Evolutionary conservation across 2,797 vertebrate genomes (phyloP).

Genomic region (Paguma larvata): DNA sequence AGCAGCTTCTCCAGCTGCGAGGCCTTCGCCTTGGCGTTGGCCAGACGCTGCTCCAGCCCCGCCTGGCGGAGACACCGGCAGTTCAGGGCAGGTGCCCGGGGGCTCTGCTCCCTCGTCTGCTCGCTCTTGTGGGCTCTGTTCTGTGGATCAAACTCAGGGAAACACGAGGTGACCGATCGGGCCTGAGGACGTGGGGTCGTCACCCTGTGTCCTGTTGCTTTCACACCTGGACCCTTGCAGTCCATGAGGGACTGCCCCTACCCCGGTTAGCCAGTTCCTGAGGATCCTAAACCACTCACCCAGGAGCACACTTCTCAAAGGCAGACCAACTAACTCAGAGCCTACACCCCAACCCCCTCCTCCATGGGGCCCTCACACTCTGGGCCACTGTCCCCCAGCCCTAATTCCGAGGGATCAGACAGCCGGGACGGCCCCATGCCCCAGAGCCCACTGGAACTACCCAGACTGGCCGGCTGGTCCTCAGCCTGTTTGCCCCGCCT

Average conservation of each 20-base stretch:
- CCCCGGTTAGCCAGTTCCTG: not conserved
- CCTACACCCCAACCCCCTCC: not conserved
- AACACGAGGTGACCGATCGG: accelerated
- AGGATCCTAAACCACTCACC: not conserved
- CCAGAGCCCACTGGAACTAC: accelerated
- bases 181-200: accelerated
- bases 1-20: slow-evolving; percentile 86
- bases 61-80: slow-evolving; percentile 62
- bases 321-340: not conserved
- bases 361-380: accelerated
- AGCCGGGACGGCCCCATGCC: too few relatives aligned
- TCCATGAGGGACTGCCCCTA: not conserved
- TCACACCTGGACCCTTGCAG: not conserved
- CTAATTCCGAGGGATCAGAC: not conserved
- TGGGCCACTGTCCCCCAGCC: not conserved
- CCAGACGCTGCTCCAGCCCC: slow-evolving; percentile 85
- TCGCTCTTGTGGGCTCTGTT: accelerated
- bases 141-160: accelerated
- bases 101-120: accelerated
- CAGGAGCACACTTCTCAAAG: accelerated
- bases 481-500: not conserved
- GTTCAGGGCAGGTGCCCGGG: accelerated
- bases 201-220: not conserved
- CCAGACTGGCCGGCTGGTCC: not conserved
- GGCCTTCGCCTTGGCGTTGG: slow-evolving; percentile 80